Evolutionary conservation across 2,113 vertebrate species (phyloP), one percentile per base, ranked within the genome.

Genomic region (western clawed frog (Xenopus tropicalis)): DNA sequence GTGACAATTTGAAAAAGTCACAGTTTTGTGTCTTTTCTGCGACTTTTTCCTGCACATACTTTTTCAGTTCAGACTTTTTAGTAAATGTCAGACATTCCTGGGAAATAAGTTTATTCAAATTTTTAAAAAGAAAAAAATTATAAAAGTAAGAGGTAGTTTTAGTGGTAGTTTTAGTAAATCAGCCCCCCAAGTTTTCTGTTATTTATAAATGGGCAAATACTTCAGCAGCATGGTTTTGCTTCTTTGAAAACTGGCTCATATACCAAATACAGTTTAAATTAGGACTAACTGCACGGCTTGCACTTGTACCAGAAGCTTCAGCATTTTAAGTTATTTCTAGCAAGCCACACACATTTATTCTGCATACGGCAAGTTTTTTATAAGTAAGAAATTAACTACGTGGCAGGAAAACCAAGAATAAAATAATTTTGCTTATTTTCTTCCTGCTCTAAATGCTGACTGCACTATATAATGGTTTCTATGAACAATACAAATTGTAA

Each of bases 391-490:
- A 67, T 67, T 11, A 74, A 61, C 72, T 51, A 42, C 43, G 43
- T 67, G 72, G 56, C 72, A 74, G 56, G 64, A 67, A 74, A 67
- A 22, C 16, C 29, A 20, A 51, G 24, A 42, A 54, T 44, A 61
- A 73, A 66, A 56, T 20, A 19, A 37, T 51, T 52, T 74, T 74
- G 65, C 72, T 56, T 56, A 76, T 76, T 63, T 69, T 62, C 73
- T 66, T 59, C 46, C 46, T 75, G 51, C 11, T 11, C 66, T 69
- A 76, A 54, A 25, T 63, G 66, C 73, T 76, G 73, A 76, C 73
- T 76, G 10, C 59, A 63, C 58, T 76, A 20, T 21, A 37, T 43
- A 2, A 21, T 14, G 42, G 57, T 61, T 67, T 22, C 59, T 25
- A 74, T 64, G 59, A 67, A 72, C 13, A 25, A 62, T 69, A 74